phyloP scores from a whole-genome alignment of 2,888 invertebrate species.

The Rhopalosiphum nymphaeae region DNA sequence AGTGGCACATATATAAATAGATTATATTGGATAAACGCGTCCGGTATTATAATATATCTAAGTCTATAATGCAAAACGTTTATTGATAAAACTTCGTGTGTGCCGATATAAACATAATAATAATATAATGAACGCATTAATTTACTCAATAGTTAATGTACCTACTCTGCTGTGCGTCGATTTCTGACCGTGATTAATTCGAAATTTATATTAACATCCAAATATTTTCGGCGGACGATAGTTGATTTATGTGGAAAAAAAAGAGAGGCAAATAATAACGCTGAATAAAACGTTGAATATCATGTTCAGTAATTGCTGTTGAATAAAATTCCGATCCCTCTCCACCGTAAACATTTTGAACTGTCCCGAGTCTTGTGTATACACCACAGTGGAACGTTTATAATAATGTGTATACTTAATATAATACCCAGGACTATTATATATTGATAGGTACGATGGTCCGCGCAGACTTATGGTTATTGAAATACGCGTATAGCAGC shows the following conservation, averaged over 20 bases:
- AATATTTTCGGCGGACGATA: neutral
- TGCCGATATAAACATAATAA: neutral
- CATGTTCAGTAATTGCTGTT: neutral
- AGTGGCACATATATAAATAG: neutral
- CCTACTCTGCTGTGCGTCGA: no score
- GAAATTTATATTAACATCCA: neutral
- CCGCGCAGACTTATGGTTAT: neutral
- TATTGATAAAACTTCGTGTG: neutral
- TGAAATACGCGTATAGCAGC: neutral
- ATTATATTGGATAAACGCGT: neutral
- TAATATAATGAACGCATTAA: no score
- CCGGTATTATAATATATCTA: neutral
- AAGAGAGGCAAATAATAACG: neutral
- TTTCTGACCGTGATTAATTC: no score
- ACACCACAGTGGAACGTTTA: neutral
- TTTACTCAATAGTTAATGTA: neutral
- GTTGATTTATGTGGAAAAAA: neutral
- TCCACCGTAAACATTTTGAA: neutral
- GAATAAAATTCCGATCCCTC: neutral
- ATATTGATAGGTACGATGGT: neutral
- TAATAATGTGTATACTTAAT: neutral
- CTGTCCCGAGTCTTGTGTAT: neutral
- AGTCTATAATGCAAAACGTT: neutral
- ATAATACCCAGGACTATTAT: neutral
- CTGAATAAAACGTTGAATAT: neutral